Base-by-base conservation (phyloP, 2,888 invertebrate genomes). In the Xiphydria camelus region DNA sequence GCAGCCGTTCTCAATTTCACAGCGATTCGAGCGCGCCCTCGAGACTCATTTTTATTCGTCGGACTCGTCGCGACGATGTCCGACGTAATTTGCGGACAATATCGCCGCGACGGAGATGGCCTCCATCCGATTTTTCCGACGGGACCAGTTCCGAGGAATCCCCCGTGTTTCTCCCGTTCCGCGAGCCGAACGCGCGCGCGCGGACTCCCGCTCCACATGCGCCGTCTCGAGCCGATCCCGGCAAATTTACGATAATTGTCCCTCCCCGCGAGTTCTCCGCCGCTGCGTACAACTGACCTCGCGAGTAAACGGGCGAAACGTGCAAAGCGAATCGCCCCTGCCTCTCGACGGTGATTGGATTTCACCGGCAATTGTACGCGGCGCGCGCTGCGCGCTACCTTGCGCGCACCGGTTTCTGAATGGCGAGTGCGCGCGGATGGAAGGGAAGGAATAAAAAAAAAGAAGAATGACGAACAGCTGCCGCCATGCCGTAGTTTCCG, bases 201-300 rank as follows among this genome's bases (percentile, higher is more conserved):
- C 31, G 10, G 31, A 32, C 32, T 21, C 18, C 31, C 32, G 29
- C 15, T 31, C 20, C 22, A n/a, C n/a, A n/a, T n/a, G n/a, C n/a
- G n/a, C n/a, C n/a, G n/a, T n/a, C n/a, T n/a, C 55, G 52, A 49
- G 53, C 49, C 61, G 59, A 66, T 63, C 63, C 57, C 56, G 43
- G 60, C 61, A 68, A 66, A 69, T 67, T 67, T 68, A 69, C 67
- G 69, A 63, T 69, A 68, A 69, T 68, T 62, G 64, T 63, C 60
- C 39, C 29, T 40, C 12, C 3, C 23, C 32, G 25, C 17, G 34
- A 15, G 18, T n/a, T n/a, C 15, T n/a, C 23, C n/a, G 7, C n/a
- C n/a, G n/a, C n/a, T 29, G 29, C 15, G 47, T 43, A 46, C 42
- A 47, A 14, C 32, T 45, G 49, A 48, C 51, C 53, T 56, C 48